Evolutionary conservation across 2,797 vertebrate genomes (phyloP).

Genomic region (Eulemur albifrons): DNA sequence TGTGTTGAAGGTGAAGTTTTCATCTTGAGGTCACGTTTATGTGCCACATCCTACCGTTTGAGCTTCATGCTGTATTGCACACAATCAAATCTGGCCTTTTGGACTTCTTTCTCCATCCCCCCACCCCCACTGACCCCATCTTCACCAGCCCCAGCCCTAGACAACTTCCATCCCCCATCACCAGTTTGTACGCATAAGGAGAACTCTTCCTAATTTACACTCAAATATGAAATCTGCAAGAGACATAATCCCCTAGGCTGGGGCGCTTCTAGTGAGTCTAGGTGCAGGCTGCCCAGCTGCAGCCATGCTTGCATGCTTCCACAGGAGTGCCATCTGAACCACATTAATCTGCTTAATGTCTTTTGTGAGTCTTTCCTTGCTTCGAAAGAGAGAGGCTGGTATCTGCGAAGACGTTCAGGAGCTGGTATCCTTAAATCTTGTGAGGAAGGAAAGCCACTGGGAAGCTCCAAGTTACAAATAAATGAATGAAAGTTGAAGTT

Average conservation of each 20-base stretch:
- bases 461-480: conserved; percentile 3
- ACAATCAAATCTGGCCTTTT: conserved; percentile 75
- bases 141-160: background rate
- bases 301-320: background rate
- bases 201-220: conserved; percentile 52
- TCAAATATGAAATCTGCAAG: conserved; percentile 63
- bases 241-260: conserved; percentile 11
- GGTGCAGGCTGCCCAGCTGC: conserved; percentile 33
- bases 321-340: conserved; percentile 3
- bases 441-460: conserved; percentile 2
- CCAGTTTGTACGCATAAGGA: conserved; percentile 38
- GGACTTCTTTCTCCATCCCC: conserved; percentile 4
- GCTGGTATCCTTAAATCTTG: conserved; percentile 23
- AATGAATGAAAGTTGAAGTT: conserved; percentile 11
- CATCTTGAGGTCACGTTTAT: conserved; percentile 87
- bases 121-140: too few species aligned
- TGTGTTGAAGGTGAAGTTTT: conserved; percentile 85
- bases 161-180: background rate
- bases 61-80: conserved; percentile 87
- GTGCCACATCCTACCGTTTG: conserved; percentile 85
- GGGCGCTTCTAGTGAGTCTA: background rate
- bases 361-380: conserved; percentile 60
- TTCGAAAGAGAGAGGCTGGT: background rate
- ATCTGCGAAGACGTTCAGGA: background rate
- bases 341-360: conserved; percentile 69